A percentile compares a stretch with the other conserved stretches of the same genome.
phyloP scores from a whole-genome alignment of 2,888 invertebrate genomes.

The Ophion slaviceki region DNA sequence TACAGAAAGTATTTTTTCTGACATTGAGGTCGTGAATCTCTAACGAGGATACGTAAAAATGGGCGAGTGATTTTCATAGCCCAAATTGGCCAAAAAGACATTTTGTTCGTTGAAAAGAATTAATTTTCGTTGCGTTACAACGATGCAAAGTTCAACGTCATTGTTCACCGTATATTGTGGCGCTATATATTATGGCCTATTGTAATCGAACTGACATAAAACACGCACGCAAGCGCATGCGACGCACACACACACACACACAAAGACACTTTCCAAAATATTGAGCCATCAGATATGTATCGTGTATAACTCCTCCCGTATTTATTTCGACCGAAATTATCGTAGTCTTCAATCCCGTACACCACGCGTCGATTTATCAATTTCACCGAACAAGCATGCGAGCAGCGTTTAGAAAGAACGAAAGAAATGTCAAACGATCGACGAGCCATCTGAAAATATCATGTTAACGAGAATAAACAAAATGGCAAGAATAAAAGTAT shows the following conservation, averaged over 20 bases:
- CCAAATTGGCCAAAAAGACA: no score
- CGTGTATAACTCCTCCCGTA: slow-evolving; percentile 7
- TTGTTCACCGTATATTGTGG: slow-evolving; percentile 12
- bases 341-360: background rate
- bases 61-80: no score
- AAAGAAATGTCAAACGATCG: slow-evolving; percentile 31
- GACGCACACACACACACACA: background rate
- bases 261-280: background rate
- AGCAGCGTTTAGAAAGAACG: background rate
- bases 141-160: no score
- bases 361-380: background rate
- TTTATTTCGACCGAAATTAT: slow-evolving; percentile 2
- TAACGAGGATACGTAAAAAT: no score
- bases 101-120: no score
- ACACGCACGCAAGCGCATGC: background rate
- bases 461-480: slow-evolving; percentile 21
- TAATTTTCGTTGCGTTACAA: no score
- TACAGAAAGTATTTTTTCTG: no score
- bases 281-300: background rate
- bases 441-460: slow-evolving; percentile 47
- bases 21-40: no score
- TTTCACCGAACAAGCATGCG: background rate
- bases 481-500: slow-evolving; percentile 59
- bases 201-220: slow-evolving; percentile 56
- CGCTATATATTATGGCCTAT: slow-evolving; percentile 62